A percentile compares a stretch with the other conserved stretches of the same genome.
Conservation (phyloP, 2,888 invertebrate species). For the Poecilobothrus nobilitatus region DNA sequence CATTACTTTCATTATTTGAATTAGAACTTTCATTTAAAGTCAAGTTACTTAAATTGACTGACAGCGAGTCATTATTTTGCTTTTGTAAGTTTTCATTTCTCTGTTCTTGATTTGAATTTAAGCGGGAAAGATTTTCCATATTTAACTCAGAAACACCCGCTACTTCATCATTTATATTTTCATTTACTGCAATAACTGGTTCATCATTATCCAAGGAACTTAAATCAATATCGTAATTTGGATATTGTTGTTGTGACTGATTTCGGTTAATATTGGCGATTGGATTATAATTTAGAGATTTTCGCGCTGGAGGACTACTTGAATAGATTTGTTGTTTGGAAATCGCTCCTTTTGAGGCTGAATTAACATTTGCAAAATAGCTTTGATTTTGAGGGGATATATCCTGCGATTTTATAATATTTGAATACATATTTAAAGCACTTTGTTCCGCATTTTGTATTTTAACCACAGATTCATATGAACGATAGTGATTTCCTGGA, state of each 20-base stretch:
- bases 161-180: neutral
- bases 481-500: constrained; percentile 11
- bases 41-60: constrained; percentile 34
- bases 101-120: neutral
- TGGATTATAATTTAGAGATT: constrained; percentile 4
- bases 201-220: neutral
- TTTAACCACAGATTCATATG: constrained; percentile 19
- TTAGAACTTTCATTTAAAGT: constrained; percentile 29
- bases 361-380: constrained; percentile 2
- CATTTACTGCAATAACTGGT: neutral
- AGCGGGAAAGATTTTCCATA: neutral
- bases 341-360: constrained; percentile 20
- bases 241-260: neutral
- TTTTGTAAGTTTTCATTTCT: constrained; percentile 20
- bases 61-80: constrained; percentile 31
- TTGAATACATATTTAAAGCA: neutral
- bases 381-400: neutral
- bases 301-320: constrained; percentile 11
- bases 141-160: neutral
- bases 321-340: constrained; percentile 19
- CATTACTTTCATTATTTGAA: constrained; percentile 23
- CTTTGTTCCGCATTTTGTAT: neutral
- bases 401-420: neutral
- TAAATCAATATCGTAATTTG: neutral
- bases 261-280: neutral